phyloP scores from a whole-genome alignment of 2,797 vertebrate species.

The Coranthus polyacanthus region DNA sequence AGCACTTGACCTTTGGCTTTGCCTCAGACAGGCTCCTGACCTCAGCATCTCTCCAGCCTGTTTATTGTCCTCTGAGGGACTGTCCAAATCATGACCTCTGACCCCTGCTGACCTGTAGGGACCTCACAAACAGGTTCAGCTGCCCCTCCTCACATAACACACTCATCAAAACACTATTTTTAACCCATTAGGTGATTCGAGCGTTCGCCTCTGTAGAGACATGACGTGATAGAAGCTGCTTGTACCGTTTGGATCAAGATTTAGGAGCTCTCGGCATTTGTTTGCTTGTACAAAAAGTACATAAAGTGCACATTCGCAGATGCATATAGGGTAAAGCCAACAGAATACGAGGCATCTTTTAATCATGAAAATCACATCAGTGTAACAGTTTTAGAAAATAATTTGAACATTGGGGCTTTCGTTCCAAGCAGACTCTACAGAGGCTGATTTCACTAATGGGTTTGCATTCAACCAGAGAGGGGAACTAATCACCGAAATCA shows the following conservation, averaged over 20 bases:
- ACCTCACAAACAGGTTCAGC: slow-evolving; percentile 71
- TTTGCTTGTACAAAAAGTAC: slow-evolving; percentile 37
- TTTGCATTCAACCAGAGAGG: slow-evolving; percentile 77
- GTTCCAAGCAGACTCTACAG: slow-evolving; percentile 52
- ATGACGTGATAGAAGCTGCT: slow-evolving; percentile 4
- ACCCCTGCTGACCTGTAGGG: slow-evolving; percentile 62
- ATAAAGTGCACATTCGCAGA: slow-evolving; percentile 29
- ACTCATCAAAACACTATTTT: slow-evolving; percentile 60
- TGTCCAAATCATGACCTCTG: slow-evolving; percentile 72
- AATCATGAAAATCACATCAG: slow-evolving; percentile 62
- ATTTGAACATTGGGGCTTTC: slow-evolving; percentile 56
- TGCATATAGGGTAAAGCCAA: slow-evolving; percentile 28
- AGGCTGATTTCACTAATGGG: slow-evolving; percentile 78
- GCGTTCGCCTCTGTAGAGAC: slow-evolving; percentile 22
- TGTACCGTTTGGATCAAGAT: neutral
- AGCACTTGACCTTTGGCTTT: slow-evolving; percentile 80
- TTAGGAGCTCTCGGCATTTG: slow-evolving; percentile 27
- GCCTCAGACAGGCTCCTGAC: slow-evolving; percentile 70
- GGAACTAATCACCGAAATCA: slow-evolving; percentile 76
- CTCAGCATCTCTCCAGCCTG: slow-evolving; percentile 62
- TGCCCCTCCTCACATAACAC: slow-evolving; percentile 36
- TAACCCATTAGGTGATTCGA: slow-evolving; percentile 24
- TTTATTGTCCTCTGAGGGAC: slow-evolving; percentile 84
- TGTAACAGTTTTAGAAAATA: slow-evolving; percentile 54
- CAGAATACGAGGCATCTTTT: slow-evolving; percentile 28